Base-by-base conservation (phyloP, 2,888 invertebrate species). In the Microplitis deprimator region DNA sequence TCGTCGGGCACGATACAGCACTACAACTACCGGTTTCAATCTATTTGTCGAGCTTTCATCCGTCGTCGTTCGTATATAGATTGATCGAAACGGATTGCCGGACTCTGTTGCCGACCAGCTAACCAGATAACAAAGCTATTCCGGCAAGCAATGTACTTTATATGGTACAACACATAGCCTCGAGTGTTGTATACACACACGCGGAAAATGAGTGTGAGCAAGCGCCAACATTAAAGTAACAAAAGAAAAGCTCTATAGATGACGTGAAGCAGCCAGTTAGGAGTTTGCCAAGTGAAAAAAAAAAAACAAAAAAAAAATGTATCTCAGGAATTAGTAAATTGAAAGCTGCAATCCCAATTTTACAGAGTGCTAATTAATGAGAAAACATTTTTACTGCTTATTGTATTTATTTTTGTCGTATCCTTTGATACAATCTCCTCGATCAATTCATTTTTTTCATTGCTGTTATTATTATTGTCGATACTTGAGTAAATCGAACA, bases 71-170 rank as follows among this genome's bases (percentile, higher is more conserved):
- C 79, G 82, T 79, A 77, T 79, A 77, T 79, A 83, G 85, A 85
- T 85, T 84, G 86, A 86, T 85, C 84, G 84, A 83, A 84, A 84
- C 83, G 84, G 85, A 85, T 85, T 85, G 85, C 81, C 80, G 82
- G 81, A 82, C 84, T 82, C 84, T 84, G 83, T 84, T 82, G 82
- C 83, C 77, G 83, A 82, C 83, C 83, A 83, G 84, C 80, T 83
- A 85, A 84, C 80, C 81, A 84, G 85, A 85, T 85, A 85, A 85
- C 85, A 84, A 84, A 83, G 82, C 85, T 83, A 84, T 84, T 82
- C 80, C 81, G 80, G 77, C 78, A 76, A 73, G 76, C 73, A 40
- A 68, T 39, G 71, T 68, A 67, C 59, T 41, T 50, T 60, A 59
- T 40, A 29, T 50, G 50, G 40, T 61, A 67, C 61, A 20, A 4